These are phyloP conservation scores for Colossoma macropomum DNA, from an alignment of 2,113 vertebrate species.

Conservation along the genomic window DNA sequence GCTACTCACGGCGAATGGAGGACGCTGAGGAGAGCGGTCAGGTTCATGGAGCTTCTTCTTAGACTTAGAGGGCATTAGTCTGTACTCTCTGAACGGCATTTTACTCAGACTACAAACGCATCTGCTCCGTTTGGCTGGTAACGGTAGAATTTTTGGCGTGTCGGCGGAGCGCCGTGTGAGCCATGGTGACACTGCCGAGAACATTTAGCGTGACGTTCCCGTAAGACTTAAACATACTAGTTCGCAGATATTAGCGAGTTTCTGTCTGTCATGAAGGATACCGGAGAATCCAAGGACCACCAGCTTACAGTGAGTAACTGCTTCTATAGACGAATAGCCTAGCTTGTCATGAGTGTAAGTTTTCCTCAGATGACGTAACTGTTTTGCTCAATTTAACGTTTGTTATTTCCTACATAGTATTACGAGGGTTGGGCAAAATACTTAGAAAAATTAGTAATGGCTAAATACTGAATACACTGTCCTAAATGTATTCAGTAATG, in stretches of 20 bases:
- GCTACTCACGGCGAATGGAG: conserved; percentile 17
- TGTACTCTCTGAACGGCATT: background rate
- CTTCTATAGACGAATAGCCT: background rate
- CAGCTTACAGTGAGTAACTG: conserved; percentile 78
- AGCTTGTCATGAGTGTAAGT: background rate
- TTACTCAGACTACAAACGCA: background rate
- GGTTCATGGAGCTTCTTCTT: background rate
- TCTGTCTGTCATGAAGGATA: conserved; percentile 73
- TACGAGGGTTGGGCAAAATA: too few relatives aligned
- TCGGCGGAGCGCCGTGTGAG: background rate
- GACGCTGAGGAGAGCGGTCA: background rate
- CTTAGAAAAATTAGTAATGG: too few relatives aligned
- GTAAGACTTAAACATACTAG: conserved; percentile 35
- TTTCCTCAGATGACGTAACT: background rate
- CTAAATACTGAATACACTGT: too few relatives aligned
- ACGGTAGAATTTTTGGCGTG: background rate
- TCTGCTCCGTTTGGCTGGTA: background rate
- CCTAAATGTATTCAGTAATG: too few relatives aligned
- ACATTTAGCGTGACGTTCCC: conserved; percentile 49
- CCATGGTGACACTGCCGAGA: conserved; percentile 50
- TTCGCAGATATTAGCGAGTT: conserved; percentile 7
- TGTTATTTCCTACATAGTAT: too few relatives aligned
- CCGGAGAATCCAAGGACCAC: conserved; percentile 80
- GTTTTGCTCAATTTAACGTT: too few relatives aligned
- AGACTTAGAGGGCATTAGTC: background rate